Base-by-base conservation (phyloP, 1,140 invertebrate species). In the Ericerus pela region DNA sequence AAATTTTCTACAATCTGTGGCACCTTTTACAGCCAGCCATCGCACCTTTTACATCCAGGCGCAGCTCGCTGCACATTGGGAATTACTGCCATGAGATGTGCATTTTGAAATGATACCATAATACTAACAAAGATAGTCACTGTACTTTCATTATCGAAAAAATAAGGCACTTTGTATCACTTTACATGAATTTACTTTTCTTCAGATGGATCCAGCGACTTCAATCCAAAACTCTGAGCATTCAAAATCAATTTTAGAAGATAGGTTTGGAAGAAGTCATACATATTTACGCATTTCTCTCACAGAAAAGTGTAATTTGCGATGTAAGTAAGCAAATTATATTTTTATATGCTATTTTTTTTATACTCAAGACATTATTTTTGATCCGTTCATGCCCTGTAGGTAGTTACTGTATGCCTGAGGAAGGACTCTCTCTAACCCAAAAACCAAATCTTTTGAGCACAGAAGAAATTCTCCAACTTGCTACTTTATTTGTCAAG, bases 341-440 rank as follows among this genome's bases (percentile, higher is more conserved):
- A 29, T 28, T 36, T 51, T 47, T 55, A 31, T 41, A 18, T 56
- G 29, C 18, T 14, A 27, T 20, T 33, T 16, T 47, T 57, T 28
- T 53, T 41, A 18, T 53, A 16, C 29, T 16, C 24, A 26, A 58
- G 16, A 47, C 56, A 56, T 52, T 8, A 29, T 20, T 53, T 56
- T 59, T 58, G 43, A 60, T 65, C 2, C 8, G 24, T 52, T 14
- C 14, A 8, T 36, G 6, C 16, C 18, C 16, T 64, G 52, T 27
- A 92, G 88, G 88, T 72, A 76, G 80, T 52, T 97, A 97, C 68
- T 97, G 94, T 68, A 97, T 97, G 94, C 94, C 94, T 22, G 84
- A 80, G 31, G 90, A 95, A 70, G 96, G 96, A 22, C 88, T 97
- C 51, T 72, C 79, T 31, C 70, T 99, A 27, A 81, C 85, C 33